These are phyloP conservation scores for Hydra vulgaris DNA, from an alignment of 30 jellyfish, hydroid and myxozoan genomes.

Conservation along the genomic window DNA sequence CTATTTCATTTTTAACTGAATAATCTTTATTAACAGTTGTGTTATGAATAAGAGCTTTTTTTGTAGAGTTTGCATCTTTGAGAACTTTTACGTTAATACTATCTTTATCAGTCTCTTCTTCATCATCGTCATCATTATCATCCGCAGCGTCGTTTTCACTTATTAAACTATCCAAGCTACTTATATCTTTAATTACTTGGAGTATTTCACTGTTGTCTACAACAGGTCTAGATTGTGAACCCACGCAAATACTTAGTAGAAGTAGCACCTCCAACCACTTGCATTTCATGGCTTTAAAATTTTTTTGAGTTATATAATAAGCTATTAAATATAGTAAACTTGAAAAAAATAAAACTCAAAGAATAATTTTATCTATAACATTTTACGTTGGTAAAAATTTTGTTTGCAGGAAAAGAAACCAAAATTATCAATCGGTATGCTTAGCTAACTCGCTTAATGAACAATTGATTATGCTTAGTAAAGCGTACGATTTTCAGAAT, in stretches of 20 bases:
- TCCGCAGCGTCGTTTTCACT: constrained; percentile 33
- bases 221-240: constrained; percentile 12
- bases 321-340: no score
- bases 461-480: constrained; percentile 18
- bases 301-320: no score
- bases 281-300: background rate
- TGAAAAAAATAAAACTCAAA: background rate
- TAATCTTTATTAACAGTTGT: background rate
- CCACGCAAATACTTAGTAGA: background rate
- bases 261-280: background rate
- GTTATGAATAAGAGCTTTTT: background rate
- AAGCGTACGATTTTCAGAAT: constrained; percentile 10
- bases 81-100: background rate
- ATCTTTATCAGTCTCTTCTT: constrained; percentile 31
- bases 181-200: constrained; percentile 18
- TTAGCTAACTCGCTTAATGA: constrained; percentile 17
- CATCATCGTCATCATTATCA: constrained; percentile 42
- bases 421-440: constrained; percentile 24
- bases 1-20: constrained; percentile 16
- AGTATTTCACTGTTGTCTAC: constrained; percentile 12
- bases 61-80: constrained; percentile 14
- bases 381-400: background rate
- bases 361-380: background rate
- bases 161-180: background rate
- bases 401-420: constrained; percentile 1